Base-by-base conservation (phyloP, 2,113 vertebrate species). In the Hippocampus barbouri region DNA sequence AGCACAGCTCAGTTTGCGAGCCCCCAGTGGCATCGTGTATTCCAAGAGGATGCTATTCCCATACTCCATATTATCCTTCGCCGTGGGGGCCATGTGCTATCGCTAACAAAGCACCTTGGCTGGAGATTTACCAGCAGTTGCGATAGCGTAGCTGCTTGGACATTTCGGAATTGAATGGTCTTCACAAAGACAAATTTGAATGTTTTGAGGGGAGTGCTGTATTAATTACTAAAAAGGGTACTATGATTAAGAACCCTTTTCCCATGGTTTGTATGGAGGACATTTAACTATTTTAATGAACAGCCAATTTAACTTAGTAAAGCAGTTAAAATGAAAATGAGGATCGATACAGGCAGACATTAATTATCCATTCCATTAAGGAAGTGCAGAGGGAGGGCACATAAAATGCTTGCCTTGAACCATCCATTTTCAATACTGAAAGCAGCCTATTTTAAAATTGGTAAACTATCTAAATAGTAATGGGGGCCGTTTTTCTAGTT, bases 1-100 rank as follows among this genome's bases (percentile, higher is more conserved):
- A 68, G 54, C 66, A 34, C 27, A 64, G 83, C 80, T 64, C 66
- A 23, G 70, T 70, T 77, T 79, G 69, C 65, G 30, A 23, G 34
- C 34, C 5, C 34, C 34, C 34, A 38, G 70, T 63, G 56, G 67
- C 73, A 76, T 84, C 80, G 73, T 34, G 74, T 74, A 89, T 84
- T 89, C 80, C 66, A 73, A 74, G 71, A 88, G 87, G 81, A 84
- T 75, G 68, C 70, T 25, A 70, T 68, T 75, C 69, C 66, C 66
- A 15, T 15, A 30, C 57, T 15, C 10, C 21, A 21, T 68, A 85
- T 91, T 89, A 88, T 80, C 70, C 66, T 71, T 72, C 70, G 64
- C 83, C 79, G 67, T 21, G 3, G 74, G 73, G 79, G 73, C 73
- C 0, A 38, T 65, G n/a, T 30, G 27, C 84, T 85, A 88, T 82